These are phyloP conservation scores for Eupithecia exiguata DNA, from an alignment of 2,888 invertebrate genomes.

Conservation along the genomic window DNA sequence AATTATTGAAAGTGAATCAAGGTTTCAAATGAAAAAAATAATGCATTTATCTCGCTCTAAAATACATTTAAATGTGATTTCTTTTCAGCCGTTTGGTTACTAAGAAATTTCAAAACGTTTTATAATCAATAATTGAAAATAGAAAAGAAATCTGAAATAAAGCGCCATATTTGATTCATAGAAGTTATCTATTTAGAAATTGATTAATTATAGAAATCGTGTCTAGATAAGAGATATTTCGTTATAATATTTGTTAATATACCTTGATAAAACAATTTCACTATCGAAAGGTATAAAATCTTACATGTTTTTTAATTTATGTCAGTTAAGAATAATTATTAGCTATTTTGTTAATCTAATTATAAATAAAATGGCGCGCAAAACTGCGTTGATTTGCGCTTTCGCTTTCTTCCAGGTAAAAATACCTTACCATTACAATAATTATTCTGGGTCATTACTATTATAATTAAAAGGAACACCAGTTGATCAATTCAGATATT, in stretches of 20 bases:
- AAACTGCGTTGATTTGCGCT: constrained; percentile 21
- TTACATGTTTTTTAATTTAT: background rate
- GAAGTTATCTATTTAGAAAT: constrained; percentile 1
- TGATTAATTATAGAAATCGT: constrained; percentile 21
- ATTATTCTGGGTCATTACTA: background rate
- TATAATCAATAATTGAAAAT: background rate
- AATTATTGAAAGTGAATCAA: too few relatives aligned
- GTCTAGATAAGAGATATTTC: constrained; percentile 21
- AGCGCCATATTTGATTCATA: background rate
- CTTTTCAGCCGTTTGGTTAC: too few relatives aligned
- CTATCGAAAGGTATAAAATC: constrained; percentile 23
- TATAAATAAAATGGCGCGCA: constrained; percentile 18
- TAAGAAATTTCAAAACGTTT: background rate
- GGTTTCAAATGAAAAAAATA: too few relatives aligned
- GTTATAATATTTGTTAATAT: constrained; percentile 20
- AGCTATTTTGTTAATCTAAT: background rate
- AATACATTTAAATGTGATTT: too few relatives aligned
- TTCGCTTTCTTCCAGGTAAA: constrained; percentile 32
- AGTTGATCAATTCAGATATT: background rate
- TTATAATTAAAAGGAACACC: background rate
- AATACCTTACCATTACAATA: background rate
- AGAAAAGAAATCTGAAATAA: background rate
- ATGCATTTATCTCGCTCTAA: too few relatives aligned
- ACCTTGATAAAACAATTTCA: constrained; percentile 11
- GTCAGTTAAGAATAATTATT: constrained; percentile 15